These are phyloP conservation scores for Copsychus sechellarum DNA, from an alignment of 2,113 vertebrate genomes.

Conservation along the genomic window DNA sequence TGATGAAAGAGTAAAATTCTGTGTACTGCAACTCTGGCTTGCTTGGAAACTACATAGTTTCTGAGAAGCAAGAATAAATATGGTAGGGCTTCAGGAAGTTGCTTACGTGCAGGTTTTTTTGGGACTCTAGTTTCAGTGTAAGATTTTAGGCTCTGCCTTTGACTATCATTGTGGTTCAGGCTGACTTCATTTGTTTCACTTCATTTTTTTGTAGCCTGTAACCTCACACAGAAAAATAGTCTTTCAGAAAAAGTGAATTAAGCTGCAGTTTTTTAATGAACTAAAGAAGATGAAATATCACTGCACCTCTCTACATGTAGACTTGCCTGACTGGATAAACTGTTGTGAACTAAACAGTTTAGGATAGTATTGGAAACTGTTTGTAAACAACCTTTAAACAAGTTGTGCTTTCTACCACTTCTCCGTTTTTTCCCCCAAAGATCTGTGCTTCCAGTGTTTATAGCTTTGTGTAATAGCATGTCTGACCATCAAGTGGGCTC, in stretches of 20 bases:
- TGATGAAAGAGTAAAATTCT: not conserved
- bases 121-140: not conserved
- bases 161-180: not conserved
- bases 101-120: not conserved
- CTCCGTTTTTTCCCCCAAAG: rapidly evolving
- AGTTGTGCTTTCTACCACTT: not conserved
- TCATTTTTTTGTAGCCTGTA: not conserved
- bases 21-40: not conserved
- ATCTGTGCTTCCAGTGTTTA: not conserved
- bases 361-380: not conserved
- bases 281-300: not conserved
- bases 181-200: not conserved
- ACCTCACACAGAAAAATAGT: not conserved
- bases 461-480: not conserved
- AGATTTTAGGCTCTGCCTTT: not conserved
- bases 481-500: not conserved
- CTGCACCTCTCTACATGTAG: not conserved
- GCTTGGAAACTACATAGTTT: not conserved
- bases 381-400: not conserved
- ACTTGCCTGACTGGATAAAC: not conserved
- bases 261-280: not conserved
- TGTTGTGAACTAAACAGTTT: not conserved
- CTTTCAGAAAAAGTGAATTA: not conserved
- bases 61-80: not conserved
- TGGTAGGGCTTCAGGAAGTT: not conserved